These are phyloP conservation scores for Cathartes aura DNA, from an alignment of 2,113 vertebrate genomes.

Conservation along the genomic window DNA sequence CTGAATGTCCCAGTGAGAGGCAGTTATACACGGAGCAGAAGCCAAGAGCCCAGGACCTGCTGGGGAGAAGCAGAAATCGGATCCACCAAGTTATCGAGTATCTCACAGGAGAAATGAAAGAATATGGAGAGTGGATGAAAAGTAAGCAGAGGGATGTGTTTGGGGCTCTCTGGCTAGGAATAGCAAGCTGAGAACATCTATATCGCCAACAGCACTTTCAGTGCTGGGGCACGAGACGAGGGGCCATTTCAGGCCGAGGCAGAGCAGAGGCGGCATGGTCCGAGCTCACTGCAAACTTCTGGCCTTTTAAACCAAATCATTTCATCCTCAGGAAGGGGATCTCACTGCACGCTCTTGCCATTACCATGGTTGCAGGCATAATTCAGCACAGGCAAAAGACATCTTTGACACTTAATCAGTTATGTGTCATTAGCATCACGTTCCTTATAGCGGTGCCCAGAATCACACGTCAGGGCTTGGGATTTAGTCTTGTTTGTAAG, in stretches of 20 bases:
- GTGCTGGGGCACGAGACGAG: fast-evolving
- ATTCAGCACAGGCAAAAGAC: background rate
- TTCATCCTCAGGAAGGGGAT: background rate
- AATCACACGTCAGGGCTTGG: background rate
- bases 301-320: background rate
- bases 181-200: background rate
- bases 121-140: constrained; percentile 78
- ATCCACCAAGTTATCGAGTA: constrained; percentile 43
- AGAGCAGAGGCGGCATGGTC: background rate
- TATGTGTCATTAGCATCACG: background rate
- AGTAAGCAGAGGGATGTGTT: constrained; percentile 50
- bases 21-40: background rate
- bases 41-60: background rate
- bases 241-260: background rate
- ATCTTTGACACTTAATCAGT: background rate
- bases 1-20: background rate
- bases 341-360: background rate
- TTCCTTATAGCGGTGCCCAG: background rate
- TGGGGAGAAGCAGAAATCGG: background rate
- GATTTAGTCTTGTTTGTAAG: background rate
- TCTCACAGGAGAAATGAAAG: constrained; percentile 79
- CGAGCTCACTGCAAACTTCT: background rate
- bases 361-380: background rate
- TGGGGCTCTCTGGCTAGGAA: background rate
- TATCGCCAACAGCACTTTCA: background rate